Evolutionary conservation across 2,113 vertebrate species (phyloP), one percentile per base, ranked within the genome.

Genomic region (Apus apus): DNA sequence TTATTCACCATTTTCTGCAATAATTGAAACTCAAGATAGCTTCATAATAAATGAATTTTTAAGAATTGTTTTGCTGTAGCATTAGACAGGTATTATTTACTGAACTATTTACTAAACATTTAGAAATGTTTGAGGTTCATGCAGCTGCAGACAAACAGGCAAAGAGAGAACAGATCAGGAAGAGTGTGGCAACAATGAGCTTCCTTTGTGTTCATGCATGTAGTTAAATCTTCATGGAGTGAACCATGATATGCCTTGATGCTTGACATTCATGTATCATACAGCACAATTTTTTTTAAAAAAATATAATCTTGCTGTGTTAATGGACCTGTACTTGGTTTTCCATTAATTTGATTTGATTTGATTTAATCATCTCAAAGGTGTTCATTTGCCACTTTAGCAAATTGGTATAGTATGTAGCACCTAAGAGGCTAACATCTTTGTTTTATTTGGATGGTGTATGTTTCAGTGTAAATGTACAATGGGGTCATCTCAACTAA

Each of bases 181-280:
- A 34, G 25, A 73, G 27, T 53, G 48, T 88, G 43, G 36, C 36
- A 80, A 54, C 23, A 92, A 13, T 45, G 29, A 89, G 53, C 70
- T 90, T 86, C 36, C 53, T 86, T 96, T 94, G 53, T 90, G 50
- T 73, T 89, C 50, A 17, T 61, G 54, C 40, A 85, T 71, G 32
- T 14, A 80, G 50, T 45, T 78, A 90, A 83, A 76, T 51, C 27
- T 85, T 16, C 30, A 19, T 21, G 14, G 29, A 68, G 6, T 36
- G 68, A 89, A 50, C 72, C 4, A 3, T 51, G 66, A 17, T 50
- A 64, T 65, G 18, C 36, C n/a, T 53, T 11, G 2, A 50, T 64
- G 27, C 34, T 81, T 90, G 66, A 34, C 30, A 32, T 80, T 86
- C 19, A 10, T 85, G 11, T 60, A 70, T 57, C 46, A 23, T 58